Conservation (phyloP, 2,888 invertebrate species). For the Synergus itoensis region DNA sequence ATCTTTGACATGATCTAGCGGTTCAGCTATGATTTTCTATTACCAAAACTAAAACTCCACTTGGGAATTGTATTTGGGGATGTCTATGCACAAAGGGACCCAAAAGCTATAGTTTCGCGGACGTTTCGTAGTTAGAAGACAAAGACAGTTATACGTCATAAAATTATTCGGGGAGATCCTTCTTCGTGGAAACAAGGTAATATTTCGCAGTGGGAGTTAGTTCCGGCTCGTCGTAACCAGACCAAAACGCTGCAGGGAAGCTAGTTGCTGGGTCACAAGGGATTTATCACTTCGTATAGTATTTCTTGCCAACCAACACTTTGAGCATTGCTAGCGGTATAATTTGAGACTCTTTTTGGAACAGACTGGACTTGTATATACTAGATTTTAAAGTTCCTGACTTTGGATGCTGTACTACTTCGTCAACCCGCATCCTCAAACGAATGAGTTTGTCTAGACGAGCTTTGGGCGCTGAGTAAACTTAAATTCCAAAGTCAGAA, state of each 20-base stretch:
- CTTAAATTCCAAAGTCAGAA: conserved; percentile 10
- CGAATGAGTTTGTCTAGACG: conserved; percentile 3
- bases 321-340: conserved; percentile 51
- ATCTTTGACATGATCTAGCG: no score
- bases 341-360: conserved; percentile 53
- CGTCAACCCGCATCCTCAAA: conserved; percentile 2
- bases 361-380: conserved; percentile 19
- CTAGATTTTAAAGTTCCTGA: conserved; percentile 31
- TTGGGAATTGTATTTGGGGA: not conserved
- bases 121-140: conserved; percentile 46
- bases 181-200: conserved; percentile 66
- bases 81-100: conserved; percentile 4
- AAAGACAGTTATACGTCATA: conserved; percentile 62
- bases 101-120: conserved; percentile 44
- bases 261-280: conserved; percentile 61
- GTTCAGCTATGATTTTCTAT: no score
- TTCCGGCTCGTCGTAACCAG: conserved; percentile 56
- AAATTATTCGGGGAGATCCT: conserved; percentile 70
- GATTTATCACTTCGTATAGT: conserved; percentile 68
- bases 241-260: conserved; percentile 65
- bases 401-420: conserved; percentile 24
- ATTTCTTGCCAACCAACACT: conserved; percentile 62
- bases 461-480: not conserved
- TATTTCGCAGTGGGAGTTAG: conserved; percentile 66
- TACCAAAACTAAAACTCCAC: not conserved